A percentile compares a stretch with the other conserved stretches of the same genome.
Evolutionary conservation across 2,888 invertebrate genomes (phyloP).

Genomic region (Drosophila rellima): DNA sequence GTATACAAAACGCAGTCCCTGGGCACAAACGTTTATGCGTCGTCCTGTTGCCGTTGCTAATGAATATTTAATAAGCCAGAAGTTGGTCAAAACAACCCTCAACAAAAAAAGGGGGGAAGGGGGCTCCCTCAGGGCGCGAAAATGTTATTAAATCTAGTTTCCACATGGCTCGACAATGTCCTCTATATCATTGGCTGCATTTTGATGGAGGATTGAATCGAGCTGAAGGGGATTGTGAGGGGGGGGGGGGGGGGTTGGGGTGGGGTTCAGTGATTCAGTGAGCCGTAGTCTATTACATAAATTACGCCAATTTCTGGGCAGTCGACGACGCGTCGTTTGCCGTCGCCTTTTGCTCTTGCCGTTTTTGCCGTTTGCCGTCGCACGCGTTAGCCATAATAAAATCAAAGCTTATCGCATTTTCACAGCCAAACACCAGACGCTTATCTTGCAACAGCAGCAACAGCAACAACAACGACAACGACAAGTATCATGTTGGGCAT

Average conservation of each 20-base stretch:
- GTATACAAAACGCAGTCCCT: constrained; percentile 31
- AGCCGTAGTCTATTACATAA: constrained; percentile 78
- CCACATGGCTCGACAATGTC: constrained; percentile 72
- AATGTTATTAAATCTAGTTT: constrained; percentile 83
- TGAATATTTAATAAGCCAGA: constrained; percentile 83
- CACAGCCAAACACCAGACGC: constrained; percentile 81
- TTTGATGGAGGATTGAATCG: constrained; percentile 13
- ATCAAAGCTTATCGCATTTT: constrained; percentile 84
- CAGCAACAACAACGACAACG: constrained; percentile 35
- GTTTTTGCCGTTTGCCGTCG: constrained; percentile 39
- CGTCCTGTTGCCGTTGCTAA: constrained; percentile 65
- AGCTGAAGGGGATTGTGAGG: too few species aligned
- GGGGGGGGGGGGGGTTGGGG: not conserved
- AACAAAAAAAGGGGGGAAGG: constrained; percentile 2
- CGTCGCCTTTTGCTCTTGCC: constrained; percentile 10
- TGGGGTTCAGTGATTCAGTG: constrained; percentile 57
- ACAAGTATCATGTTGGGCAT: constrained; percentile 64
- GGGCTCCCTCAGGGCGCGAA: constrained; percentile 36
- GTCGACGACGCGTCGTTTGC: constrained; percentile 33
- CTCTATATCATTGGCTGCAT: constrained; percentile 61
- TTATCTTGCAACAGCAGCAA: constrained; percentile 73
- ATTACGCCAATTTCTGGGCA: constrained; percentile 71
- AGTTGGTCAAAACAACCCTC: constrained; percentile 54
- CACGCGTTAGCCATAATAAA: constrained; percentile 76
- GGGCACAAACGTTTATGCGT: constrained; percentile 21